Evolutionary conservation across 2,888 invertebrate genomes (phyloP).

Genomic region (Polymixis lichenea): DNA sequence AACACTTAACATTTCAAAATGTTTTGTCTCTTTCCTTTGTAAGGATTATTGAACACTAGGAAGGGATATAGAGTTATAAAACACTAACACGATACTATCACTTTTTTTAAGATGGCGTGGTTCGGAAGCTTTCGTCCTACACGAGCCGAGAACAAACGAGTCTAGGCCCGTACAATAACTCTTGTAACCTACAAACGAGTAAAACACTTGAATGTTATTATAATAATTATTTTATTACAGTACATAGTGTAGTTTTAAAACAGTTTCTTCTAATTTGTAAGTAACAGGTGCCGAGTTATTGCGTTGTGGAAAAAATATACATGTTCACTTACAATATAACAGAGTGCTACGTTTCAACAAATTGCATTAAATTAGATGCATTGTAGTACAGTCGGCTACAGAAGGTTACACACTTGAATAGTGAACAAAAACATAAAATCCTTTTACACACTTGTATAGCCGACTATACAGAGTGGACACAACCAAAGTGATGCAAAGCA

Average conservation of each 20-base stretch:
- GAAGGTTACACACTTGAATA: too few relatives aligned
- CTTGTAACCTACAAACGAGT: slow-evolving; percentile 45
- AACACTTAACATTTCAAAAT: slow-evolving; percentile 60
- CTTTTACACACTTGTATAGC: slow-evolving; percentile 30
- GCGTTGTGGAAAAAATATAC: slow-evolving; percentile 36
- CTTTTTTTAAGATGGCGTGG: slow-evolving; percentile 40
- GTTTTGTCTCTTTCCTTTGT: slow-evolving; percentile 56
- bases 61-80: slow-evolving; percentile 58
- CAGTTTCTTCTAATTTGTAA: slow-evolving; percentile 40
- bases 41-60: slow-evolving; percentile 65
- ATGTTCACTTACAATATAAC: slow-evolving; percentile 37
- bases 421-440: too few relatives aligned
- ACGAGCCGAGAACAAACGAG: slow-evolving; percentile 1
- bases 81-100: slow-evolving; percentile 55
- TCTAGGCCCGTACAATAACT: slow-evolving; percentile 14
- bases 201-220: slow-evolving; percentile 36
- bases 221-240: slow-evolving; percentile 14
- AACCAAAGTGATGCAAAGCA: slow-evolving; percentile 58
- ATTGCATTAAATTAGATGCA: slow-evolving; percentile 45
- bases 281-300: slow-evolving; percentile 53
- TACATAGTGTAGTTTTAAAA: slow-evolving; percentile 24
- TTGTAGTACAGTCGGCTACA: slow-evolving; percentile 41
- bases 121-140: slow-evolving; percentile 38
- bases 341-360: slow-evolving; percentile 54
- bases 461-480: slow-evolving; percentile 43